Evolutionary conservation across 2,888 invertebrate genomes (phyloP), one percentile per base, ranked within the genome.

Genomic region (Drosophila paranaensis): DNA sequence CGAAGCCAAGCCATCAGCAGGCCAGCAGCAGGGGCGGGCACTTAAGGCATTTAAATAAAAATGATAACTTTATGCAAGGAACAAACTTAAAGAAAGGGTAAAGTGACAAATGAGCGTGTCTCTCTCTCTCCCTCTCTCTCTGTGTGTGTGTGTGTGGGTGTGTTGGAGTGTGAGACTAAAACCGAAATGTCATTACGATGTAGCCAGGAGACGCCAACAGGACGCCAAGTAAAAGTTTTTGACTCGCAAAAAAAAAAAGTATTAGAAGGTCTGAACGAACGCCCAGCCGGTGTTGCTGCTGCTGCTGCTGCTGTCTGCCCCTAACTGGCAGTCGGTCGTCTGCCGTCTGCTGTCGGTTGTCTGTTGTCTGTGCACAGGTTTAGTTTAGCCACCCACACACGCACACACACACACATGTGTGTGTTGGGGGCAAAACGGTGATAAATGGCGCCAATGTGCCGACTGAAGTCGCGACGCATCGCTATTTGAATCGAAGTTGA

Each of bases 391-490:
- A 74, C 70, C 71, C 68, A 42, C 61, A 39, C 39, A 33, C 30
- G 6, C 46, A 16, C 66, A 48, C 39, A 42, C 56, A 53, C 20
- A 20, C 20, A 20, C 20, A 20, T 45, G 45, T 60, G 68, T 79
- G 70, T 77, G 74, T 74, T 9, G 42, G 72, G 80, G 67, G 76
- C 79, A 88, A 89, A 50, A 20, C 91, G 90, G 91, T 92, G 91
- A 91, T 90, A 91, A 90, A 91, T 91, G 93, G 92, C 92, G 92
- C 92, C 92, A 92, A 90, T 86, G 89, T 91, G 92, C 88, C 92
- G 89, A 90, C 85, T 81, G 67, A 71, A 84, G 87, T 84, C 89
- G 89, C 87, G 85, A 81, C 85, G 85, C 84, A 81, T 74, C 84
- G 81, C 77, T 89, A 45, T 77, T 63, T 72, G 57, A 62, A 50